phyloP scores from a whole-genome alignment of 2,113 vertebrate species.

The Xiphophorus hellerii region DNA sequence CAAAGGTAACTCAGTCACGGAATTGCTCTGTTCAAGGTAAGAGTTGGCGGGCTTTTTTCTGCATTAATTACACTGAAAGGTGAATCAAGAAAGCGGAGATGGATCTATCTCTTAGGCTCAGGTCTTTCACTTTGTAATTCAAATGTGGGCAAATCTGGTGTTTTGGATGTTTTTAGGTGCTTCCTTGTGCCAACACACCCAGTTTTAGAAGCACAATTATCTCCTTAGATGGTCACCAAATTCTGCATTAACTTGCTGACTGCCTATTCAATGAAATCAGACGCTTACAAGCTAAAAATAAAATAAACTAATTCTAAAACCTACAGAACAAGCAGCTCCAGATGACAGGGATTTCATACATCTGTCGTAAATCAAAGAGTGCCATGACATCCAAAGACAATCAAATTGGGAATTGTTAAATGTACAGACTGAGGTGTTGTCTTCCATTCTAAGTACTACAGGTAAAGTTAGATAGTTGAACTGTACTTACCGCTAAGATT shows the following conservation, averaged over 20 bases:
- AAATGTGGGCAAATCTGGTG: background rate
- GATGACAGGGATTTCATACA: background rate
- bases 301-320: background rate
- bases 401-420: background rate
- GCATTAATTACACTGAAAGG: constrained; percentile 1
- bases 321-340: background rate
- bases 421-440: background rate
- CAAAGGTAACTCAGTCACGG: constrained; percentile 46
- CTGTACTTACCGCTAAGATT: background rate
- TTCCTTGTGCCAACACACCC: background rate
- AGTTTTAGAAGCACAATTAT: background rate
- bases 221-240: background rate
- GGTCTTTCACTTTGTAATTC: constrained; percentile 6
- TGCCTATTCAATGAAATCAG: background rate
- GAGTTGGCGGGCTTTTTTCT: constrained; percentile 3
- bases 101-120: constrained; percentile 15
- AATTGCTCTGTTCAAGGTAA: constrained; percentile 54
- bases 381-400: background rate
- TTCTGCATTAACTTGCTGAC: no score
- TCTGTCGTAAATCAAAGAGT: background rate
- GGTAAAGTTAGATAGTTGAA: background rate
- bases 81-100: constrained; percentile 18
- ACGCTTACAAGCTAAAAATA: background rate
- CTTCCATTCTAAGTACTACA: background rate
- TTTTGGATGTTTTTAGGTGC: background rate